Evolutionary conservation across 2,888 invertebrate genomes (phyloP), one percentile per base, ranked within the genome.

Genomic region (Heteromyza rotundicornis): DNA sequence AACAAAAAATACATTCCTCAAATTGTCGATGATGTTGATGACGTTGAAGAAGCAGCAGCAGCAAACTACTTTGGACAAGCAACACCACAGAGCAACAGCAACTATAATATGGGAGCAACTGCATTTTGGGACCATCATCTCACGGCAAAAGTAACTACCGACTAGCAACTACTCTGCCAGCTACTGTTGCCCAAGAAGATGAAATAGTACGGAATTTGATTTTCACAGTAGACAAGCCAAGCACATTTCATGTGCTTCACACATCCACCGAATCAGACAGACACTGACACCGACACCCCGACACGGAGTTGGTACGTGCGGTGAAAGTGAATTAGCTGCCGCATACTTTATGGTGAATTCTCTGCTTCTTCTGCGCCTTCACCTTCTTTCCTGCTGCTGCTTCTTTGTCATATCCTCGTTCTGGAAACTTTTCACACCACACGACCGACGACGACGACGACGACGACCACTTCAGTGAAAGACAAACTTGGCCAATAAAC

Each of bases 321-420:
- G 67, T 57, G 67, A 67, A 65, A 67, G 67, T 67, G 63, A 67
- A 67, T 67, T 63, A 67, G 60, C 62, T 52, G 65, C 59, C 62
- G 63, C 63, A 63, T 65, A 63, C 63, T n/a, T 10, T n/a, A 40
- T 40, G 40, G 40, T n/a, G 16, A 40, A 40, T 40, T 40, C 14
- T n/a, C 40, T 47, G 47, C 47, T 20, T 17, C 19, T 17, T 5
- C 47, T 47, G 47, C 47, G 2, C 7, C n/a, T 40, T 17, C 3
- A 12, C 14, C 14, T 8, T 40, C 3, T 40, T 3, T 40, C 14
- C 40, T 40, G 8, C n/a, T 40, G 8, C n/a, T 40, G 8, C 27
- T 27, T 27, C 27, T 27, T 27, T 10, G 27, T 27, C 27, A 10
- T 5, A 7, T 27, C 10, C 27, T 27, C 27, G 10, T 27, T 5